A percentile compares a stretch with the other conserved stretches of the same genome.
Evolutionary conservation across 2,113 vertebrate genomes (phyloP).

Genomic region (Odocoileus hemionus): DNA sequence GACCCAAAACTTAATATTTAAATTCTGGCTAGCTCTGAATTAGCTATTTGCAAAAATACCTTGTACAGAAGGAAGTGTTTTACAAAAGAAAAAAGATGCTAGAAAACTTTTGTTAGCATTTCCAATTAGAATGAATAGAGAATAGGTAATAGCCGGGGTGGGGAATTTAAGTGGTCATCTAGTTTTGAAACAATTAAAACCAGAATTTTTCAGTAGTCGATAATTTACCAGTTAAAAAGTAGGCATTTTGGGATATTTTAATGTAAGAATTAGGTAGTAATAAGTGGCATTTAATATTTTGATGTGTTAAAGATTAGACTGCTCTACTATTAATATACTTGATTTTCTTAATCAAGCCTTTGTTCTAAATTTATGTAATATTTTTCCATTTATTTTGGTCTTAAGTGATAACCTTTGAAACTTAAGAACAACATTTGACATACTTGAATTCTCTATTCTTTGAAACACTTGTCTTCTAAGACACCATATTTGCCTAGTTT

Average conservation of each 20-base stretch:
- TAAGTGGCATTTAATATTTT: not conserved
- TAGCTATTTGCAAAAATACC: not conserved
- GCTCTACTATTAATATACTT: not conserved
- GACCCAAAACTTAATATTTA: not conserved
- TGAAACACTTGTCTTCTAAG: not conserved
- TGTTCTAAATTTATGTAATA: not conserved
- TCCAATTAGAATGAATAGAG: not conserved
- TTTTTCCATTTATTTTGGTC: not conserved
- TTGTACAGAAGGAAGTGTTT: not conserved
- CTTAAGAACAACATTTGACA: not conserved
- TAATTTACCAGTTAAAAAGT: not conserved
- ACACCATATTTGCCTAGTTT: not conserved
- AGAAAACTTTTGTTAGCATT: not conserved
- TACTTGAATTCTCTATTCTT: not conserved
- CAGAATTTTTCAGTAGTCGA: not conserved
- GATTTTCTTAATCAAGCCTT: not conserved
- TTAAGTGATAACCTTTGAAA: not conserved
- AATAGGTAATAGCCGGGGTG: not conserved
- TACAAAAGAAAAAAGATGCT: not conserved
- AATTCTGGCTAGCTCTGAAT: not conserved
- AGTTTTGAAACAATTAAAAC: slow-evolving; percentile 1
- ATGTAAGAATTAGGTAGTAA: not conserved
- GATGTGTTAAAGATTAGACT: not conserved
- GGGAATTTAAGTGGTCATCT: not conserved
- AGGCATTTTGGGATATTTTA: not conserved